Evolutionary conservation across 2,797 vertebrate species (phyloP).

Genomic region (Phaenicophaeus curvirostris): DNA sequence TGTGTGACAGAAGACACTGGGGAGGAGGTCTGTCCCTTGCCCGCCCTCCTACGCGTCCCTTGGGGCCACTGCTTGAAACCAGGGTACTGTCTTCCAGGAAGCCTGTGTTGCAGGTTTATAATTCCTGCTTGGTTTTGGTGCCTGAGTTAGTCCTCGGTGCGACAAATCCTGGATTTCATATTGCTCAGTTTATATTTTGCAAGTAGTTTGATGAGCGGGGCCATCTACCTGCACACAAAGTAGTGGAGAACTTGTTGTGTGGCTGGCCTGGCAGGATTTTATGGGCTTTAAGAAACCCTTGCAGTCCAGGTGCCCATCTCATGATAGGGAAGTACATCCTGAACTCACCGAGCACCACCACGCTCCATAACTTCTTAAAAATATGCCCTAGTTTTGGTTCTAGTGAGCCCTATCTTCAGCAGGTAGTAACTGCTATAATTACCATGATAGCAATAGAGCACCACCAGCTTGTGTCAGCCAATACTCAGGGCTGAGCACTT

Average conservation of each 20-base stretch:
- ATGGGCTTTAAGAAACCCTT: background rate
- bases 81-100: background rate
- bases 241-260: background rate
- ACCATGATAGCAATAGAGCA: background rate
- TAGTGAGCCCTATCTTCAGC: background rate
- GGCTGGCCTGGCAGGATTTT: background rate
- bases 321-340: rapidly evolving
- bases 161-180: background rate
- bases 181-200: background rate
- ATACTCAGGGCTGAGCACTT: background rate
- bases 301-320: background rate
- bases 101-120: rapidly evolving
- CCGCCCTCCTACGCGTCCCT: background rate
- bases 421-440: background rate
- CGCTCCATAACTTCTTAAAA: background rate
- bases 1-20: background rate
- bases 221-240: background rate
- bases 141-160: background rate
- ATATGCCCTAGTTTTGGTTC: background rate
- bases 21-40: background rate
- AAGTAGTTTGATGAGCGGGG: background rate
- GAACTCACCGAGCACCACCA: background rate
- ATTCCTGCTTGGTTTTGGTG: background rate
- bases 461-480: background rate
- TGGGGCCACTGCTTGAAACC: background rate